These are phyloP conservation scores for Acromyrmex heyeri DNA, from an alignment of 1,140 invertebrate species.

Conservation along the genomic window DNA sequence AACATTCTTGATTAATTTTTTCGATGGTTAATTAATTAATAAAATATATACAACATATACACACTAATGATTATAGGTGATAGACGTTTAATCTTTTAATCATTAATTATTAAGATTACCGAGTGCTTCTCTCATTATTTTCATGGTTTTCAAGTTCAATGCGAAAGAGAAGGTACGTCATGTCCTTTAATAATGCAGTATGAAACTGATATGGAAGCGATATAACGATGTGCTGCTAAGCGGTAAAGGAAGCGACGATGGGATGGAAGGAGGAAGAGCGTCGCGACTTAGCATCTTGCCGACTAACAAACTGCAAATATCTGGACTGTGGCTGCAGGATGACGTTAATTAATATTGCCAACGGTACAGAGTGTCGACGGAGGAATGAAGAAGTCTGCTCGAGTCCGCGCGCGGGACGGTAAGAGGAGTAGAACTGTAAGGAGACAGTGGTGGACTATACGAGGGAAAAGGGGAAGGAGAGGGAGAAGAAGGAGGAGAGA, in stretches of 20 bases:
- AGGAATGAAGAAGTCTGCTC: conserved; percentile 66
- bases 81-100: not conserved
- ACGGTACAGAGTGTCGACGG: conserved; percentile 72
- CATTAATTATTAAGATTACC: not conserved
- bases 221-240: not conserved
- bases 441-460: conserved; percentile 41
- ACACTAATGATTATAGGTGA: not conserved
- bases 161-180: conserved; percentile 1
- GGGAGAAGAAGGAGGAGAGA: conserved; percentile 10
- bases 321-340: conserved; percentile 76
- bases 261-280: conserved; percentile 51
- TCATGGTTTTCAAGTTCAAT: not conserved
- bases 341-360: conserved; percentile 81
- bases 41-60: not conserved
- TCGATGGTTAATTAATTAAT: not conserved
- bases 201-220: conserved; percentile 4
- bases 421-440: not conserved
- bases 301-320: conserved; percentile 79
- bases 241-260: not conserved
- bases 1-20: not conserved
- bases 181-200: conserved; percentile 35
- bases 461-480: not conserved
- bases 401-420: conserved; percentile 7
- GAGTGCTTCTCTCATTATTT: not conserved
- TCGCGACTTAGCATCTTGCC: conserved; percentile 74